Evolutionary conservation across 37 sponge, comb jelly and placozoan genomes (phyloP).

Genomic region (Oscarella lobularis): DNA sequence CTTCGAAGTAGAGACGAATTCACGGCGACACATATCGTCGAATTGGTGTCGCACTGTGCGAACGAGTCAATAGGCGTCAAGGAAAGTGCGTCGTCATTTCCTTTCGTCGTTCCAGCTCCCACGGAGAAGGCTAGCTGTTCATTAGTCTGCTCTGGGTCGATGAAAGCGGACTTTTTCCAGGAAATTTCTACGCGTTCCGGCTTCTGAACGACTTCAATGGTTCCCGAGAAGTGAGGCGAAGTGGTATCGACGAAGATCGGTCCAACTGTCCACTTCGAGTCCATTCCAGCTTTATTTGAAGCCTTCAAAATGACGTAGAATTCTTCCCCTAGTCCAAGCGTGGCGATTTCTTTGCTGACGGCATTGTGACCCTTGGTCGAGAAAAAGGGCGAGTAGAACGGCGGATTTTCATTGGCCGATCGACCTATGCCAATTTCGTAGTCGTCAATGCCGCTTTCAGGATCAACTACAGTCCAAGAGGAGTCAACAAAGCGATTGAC

Average conservation of each 20-base stretch:
- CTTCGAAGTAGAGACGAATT: not conserved
- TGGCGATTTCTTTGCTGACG: not conserved
- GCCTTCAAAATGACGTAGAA: not conserved
- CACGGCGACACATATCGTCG: constrained; percentile 3
- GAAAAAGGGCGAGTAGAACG: not conserved
- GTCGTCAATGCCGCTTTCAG: not conserved
- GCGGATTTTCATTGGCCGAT: not conserved
- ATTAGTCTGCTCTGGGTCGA: not conserved
- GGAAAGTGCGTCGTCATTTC: not conserved
- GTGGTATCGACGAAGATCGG: not conserved
- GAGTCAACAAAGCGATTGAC: not conserved
- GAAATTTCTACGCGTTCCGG: not conserved
- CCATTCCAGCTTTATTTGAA: not conserved
- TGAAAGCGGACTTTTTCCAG: not conserved
- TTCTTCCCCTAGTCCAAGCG: not conserved
- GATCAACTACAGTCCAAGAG: not conserved
- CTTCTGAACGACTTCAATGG: not conserved
- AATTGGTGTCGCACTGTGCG: no score
- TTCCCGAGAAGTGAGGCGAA: not conserved
- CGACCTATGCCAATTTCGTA: not conserved
- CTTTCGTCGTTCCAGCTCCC: no score
- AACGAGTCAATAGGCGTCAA: not conserved
- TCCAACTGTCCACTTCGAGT: not conserved
- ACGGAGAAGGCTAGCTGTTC: not conserved
- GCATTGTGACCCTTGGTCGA: not conserved